Percentiles rank a stretch among this genome's conserved stretches.
phyloP scores from a whole-genome alignment of 2,113 vertebrate species.

The human (Homo sapiens) region DNA sequence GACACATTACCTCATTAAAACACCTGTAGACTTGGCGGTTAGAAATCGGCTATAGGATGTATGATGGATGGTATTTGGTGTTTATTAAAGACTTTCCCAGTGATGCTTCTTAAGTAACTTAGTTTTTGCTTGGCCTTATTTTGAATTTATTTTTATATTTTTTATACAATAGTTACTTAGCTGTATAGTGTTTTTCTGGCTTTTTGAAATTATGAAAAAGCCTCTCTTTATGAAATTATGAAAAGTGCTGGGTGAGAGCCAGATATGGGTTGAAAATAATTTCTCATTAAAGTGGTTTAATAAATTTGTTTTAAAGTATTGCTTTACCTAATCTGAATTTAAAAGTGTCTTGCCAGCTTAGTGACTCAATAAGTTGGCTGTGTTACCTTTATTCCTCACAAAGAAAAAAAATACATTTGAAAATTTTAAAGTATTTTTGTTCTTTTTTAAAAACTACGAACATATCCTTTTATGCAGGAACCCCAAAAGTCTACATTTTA shows the following conservation, averaged over 20 bases:
- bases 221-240: not conserved
- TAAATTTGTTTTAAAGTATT: not conserved
- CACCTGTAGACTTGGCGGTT: not conserved
- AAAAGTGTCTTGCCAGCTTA: not conserved
- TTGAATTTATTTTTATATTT: not conserved
- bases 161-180: not conserved
- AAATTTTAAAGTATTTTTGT: not conserved
- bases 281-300: conserved; percentile 21
- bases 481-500: not conserved
- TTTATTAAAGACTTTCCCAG: not conserved
- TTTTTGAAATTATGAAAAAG: not conserved
- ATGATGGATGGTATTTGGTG: not conserved
- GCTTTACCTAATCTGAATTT: conserved; percentile 9
- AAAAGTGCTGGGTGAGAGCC: not conserved
- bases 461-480: not conserved
- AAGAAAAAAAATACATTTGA: not conserved
- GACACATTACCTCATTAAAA: not conserved
- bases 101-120: not conserved
- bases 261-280: not conserved
- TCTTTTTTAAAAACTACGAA: not conserved
- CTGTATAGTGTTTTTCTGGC: not conserved
- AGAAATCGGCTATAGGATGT: not conserved
- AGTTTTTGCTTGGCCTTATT: not conserved
- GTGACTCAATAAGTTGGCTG: not conserved
- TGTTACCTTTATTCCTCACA: not conserved